A percentile compares a stretch with the other conserved stretches of the same genome.
Conservation (phyloP, 2,888 invertebrate genomes). For the Octodonta nipae region DNA sequence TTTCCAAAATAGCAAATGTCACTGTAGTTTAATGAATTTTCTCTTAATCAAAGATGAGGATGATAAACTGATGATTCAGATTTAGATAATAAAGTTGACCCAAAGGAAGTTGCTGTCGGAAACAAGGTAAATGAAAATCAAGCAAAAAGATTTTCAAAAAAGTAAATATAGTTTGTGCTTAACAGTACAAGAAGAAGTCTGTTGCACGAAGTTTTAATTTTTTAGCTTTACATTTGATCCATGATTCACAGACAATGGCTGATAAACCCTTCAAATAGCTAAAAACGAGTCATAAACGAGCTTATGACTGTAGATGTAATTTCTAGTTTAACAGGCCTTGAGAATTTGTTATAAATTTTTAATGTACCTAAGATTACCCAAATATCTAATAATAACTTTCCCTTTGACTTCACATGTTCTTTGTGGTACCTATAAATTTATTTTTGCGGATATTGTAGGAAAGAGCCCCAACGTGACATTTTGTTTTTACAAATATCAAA, state of each 20-base stretch:
- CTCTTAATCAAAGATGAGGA: slow-evolving; percentile 76
- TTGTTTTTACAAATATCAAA: no score
- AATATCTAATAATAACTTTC: no score
- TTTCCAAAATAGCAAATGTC: slow-evolving; percentile 75
- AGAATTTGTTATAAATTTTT: slow-evolving; percentile 85
- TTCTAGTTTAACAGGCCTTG: slow-evolving; percentile 91
- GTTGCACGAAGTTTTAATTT: slow-evolving; percentile 76
- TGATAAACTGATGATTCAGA: slow-evolving; percentile 57
- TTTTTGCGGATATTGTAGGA: no score
- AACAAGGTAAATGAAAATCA: slow-evolving; percentile 90
- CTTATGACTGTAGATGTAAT: slow-evolving; percentile 87
- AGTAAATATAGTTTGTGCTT: slow-evolving; percentile 68
- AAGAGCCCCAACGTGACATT: no score
- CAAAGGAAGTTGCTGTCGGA: slow-evolving; percentile 74
- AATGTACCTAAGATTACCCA: no score
- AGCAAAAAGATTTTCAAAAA: slow-evolving; percentile 80
- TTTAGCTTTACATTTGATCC: slow-evolving; percentile 85
- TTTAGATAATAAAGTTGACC: slow-evolving; percentile 55
- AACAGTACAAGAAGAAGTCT: slow-evolving; percentile 73
- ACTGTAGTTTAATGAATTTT: slow-evolving; percentile 86
- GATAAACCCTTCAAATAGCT: slow-evolving; percentile 82
- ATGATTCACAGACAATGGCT: slow-evolving; percentile 90
- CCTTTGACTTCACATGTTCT: no score
- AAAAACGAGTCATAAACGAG: slow-evolving; percentile 77
- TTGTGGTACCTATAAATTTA: no score